These are phyloP conservation scores for Epinotia nisella DNA, from an alignment of 2,888 invertebrate genomes.

Conservation along the genomic window DNA sequence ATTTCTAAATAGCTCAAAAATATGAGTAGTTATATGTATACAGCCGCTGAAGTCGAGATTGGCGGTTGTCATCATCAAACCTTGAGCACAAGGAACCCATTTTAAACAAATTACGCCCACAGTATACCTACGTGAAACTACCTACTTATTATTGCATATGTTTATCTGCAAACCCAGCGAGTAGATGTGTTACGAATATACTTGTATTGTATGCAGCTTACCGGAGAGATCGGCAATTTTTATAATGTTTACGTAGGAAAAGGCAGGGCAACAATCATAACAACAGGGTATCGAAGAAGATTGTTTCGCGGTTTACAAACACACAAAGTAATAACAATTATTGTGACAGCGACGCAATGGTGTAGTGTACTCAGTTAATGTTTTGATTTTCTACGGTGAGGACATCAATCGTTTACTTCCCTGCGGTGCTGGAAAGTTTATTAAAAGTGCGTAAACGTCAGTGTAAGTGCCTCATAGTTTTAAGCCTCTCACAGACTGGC, in stretches of 20 bases:
- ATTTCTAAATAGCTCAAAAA: too few relatives aligned
- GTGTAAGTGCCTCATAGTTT: conserved; percentile 11
- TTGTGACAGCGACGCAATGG: conserved; percentile 49
- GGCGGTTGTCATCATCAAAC: too few relatives aligned
- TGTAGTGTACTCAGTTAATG: conserved; percentile 60
- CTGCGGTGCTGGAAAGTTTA: conserved; percentile 15
- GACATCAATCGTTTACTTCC: conserved; percentile 48
- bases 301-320: conserved; percentile 74
- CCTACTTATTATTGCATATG: neutral
- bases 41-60: too few relatives aligned
- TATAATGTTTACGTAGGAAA: conserved; percentile 43
- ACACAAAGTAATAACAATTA: conserved; percentile 62
- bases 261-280: conserved; percentile 60
- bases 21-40: too few relatives aligned
- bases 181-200: neutral
- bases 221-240: conserved; percentile 7
- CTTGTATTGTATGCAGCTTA: neutral
- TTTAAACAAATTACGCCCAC: neutral
- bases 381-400: conserved; percentile 57
- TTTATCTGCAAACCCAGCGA: neutral
- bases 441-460: neutral
- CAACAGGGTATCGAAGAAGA: conserved; percentile 65
- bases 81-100: too few relatives aligned
- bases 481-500: too few relatives aligned
- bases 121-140: neutral